phyloP scores from a whole-genome alignment of 2,797 vertebrate genomes.

The Leptoclinus maculatus region DNA sequence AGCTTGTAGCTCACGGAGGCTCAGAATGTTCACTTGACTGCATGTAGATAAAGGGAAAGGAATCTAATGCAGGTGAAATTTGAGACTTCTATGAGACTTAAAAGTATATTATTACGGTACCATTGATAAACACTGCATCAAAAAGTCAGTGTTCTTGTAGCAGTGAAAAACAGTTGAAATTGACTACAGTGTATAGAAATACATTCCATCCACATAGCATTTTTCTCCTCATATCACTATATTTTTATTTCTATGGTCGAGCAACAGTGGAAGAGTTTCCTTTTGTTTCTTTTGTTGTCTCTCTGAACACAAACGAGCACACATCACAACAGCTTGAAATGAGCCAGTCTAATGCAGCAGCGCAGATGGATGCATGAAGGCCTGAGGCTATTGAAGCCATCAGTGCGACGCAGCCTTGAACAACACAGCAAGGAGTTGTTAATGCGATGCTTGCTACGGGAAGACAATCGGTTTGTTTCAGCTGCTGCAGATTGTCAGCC shows the following conservation, averaged over 20 bases:
- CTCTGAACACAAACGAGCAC: slow-evolving; percentile 1
- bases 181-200: background rate
- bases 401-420: slow-evolving; percentile 29
- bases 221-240: background rate
- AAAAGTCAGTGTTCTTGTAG: background rate
- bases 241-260: background rate
- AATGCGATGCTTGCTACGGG: slow-evolving; percentile 1
- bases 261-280: background rate
- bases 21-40: background rate
- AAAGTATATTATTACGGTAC: background rate
- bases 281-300: background rate
- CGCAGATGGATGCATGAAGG: slow-evolving; percentile 40
- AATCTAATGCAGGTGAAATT: background rate
- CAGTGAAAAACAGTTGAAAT: background rate
- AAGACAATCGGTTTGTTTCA: slow-evolving; percentile 19
- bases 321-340: slow-evolving; percentile 28
- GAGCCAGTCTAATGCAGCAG: slow-evolving; percentile 31
- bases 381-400: slow-evolving; percentile 34
- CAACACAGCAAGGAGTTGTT: slow-evolving; percentile 38
- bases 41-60: background rate
- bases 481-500: background rate
- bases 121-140: background rate
- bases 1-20: background rate
- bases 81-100: background rate
- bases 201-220: background rate